These are phyloP conservation scores for Ondatra zibethicus DNA, from an alignment of 2,113 vertebrate species.

Conservation along the genomic window DNA sequence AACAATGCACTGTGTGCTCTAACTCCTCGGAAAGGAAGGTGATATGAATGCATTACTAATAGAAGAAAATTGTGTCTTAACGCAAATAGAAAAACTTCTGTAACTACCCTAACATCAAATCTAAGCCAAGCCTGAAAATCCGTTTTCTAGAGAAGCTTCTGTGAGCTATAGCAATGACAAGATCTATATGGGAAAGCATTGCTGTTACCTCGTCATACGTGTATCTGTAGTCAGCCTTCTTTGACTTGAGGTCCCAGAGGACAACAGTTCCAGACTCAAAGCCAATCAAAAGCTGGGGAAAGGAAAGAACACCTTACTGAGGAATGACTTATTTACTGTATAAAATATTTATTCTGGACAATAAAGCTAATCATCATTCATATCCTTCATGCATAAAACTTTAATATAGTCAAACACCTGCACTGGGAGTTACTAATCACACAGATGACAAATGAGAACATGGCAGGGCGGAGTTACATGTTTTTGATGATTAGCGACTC, in stretches of 20 bases:
- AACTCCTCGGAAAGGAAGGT: not conserved
- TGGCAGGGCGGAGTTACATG: not conserved
- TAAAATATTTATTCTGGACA: slow-evolving; percentile 58
- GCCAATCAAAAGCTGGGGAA: slow-evolving; percentile 97
- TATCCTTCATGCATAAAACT: slow-evolving; percentile 34
- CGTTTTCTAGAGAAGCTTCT: not conserved
- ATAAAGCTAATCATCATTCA: slow-evolving; percentile 34
- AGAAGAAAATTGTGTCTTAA: not conserved
- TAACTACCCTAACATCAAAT: not conserved
- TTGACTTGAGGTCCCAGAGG: slow-evolving; percentile 99
- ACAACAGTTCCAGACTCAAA: slow-evolving; percentile 98
- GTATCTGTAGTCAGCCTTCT: slow-evolving; percentile 99
- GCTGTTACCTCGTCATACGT: slow-evolving; percentile 96
- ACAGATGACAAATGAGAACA: slow-evolving; percentile 15
- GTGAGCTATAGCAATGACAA: not conserved
- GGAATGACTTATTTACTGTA: not conserved
- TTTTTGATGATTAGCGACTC: not conserved
- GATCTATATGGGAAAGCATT: not conserved
- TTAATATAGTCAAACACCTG: slow-evolving; percentile 4
- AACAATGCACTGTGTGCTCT: not conserved
- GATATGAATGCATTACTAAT: not conserved
- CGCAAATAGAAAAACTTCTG: not conserved
- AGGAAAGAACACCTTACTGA: slow-evolving; percentile 57
- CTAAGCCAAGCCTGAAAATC: not conserved
- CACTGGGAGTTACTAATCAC: not conserved